Evolutionary conservation across 2,888 invertebrate genomes (phyloP).

Genomic region (Xestoiulus laeticollis): DNA sequence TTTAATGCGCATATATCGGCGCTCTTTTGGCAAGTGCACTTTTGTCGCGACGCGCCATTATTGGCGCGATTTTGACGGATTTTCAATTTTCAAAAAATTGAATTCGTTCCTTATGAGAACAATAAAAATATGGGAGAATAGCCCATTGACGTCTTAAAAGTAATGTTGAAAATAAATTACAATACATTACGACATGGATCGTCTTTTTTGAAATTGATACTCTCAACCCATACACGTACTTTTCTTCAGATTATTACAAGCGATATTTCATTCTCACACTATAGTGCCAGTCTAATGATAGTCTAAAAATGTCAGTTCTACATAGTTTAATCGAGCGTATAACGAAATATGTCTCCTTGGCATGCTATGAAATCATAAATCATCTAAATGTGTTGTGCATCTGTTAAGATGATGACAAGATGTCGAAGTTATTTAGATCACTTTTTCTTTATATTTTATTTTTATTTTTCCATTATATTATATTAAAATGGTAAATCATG

Average conservation of each 20-base stretch:
- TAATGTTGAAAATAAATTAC: background rate
- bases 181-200: background rate
- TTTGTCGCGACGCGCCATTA: too few relatives aligned
- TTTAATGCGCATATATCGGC: too few relatives aligned
- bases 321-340: background rate
- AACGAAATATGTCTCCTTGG: background rate
- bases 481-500: too few relatives aligned
- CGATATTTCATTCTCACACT: background rate
- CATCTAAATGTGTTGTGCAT: background rate
- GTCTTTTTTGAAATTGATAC: background rate
- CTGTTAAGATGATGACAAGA: background rate
- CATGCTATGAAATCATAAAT: constrained; percentile 12
- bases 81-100: background rate
- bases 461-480: background rate
- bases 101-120: background rate
- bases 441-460: background rate
- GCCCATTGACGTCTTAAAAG: background rate
- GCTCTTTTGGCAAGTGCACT: too few relatives aligned
- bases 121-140: too few relatives aligned
- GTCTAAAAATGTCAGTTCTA: constrained; percentile 13
- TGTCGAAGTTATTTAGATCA: background rate
- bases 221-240: background rate
- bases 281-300: background rate
- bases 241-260: background rate
- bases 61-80: too few relatives aligned